Evolutionary conservation across 2,888 invertebrate genomes (phyloP).

Genomic region (Andrena praecox): DNA sequence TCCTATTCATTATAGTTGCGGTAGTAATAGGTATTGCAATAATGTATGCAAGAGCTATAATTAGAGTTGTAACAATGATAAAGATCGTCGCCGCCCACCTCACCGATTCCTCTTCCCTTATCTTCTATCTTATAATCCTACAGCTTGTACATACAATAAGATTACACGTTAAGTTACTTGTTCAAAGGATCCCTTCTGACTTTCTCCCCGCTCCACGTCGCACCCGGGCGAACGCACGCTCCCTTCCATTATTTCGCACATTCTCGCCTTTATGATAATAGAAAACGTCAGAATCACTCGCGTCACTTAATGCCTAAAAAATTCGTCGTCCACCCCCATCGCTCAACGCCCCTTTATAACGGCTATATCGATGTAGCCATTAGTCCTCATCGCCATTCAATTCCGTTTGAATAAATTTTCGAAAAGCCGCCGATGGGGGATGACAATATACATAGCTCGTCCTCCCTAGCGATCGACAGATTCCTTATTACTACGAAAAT

Average conservation of each 20-base stretch:
- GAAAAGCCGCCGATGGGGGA: not conserved
- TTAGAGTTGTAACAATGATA: constrained; percentile 66
- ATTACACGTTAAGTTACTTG: constrained; percentile 37
- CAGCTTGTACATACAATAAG: constrained; percentile 53
- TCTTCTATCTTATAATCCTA: constrained; percentile 39
- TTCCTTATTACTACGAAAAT: constrained; percentile 36
- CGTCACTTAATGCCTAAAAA: not conserved
- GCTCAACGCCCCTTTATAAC: too few species aligned
- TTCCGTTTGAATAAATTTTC: not conserved
- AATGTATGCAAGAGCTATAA: constrained; percentile 61
- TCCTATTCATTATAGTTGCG: constrained; percentile 62
- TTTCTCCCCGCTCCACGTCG: not conserved
- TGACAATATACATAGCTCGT: not conserved
- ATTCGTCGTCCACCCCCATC: not conserved
- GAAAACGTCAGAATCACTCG: constrained; percentile 11
- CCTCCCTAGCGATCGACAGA: constrained; percentile 16
- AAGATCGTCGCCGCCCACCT: constrained; percentile 56
- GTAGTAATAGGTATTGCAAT: constrained; percentile 65
- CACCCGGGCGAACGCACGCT: not conserved
- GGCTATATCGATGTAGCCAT: not conserved
- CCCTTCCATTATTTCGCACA: not conserved
- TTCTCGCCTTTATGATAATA: not conserved
- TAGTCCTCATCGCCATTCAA: not conserved
- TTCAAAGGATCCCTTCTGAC: constrained; percentile 12
- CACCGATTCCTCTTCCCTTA: constrained; percentile 22